Percentiles rank a stretch among this genome's conserved stretches.
phyloP scores from a whole-genome alignment of 2,113 vertebrate species.

The Cheilinus undulatus region DNA sequence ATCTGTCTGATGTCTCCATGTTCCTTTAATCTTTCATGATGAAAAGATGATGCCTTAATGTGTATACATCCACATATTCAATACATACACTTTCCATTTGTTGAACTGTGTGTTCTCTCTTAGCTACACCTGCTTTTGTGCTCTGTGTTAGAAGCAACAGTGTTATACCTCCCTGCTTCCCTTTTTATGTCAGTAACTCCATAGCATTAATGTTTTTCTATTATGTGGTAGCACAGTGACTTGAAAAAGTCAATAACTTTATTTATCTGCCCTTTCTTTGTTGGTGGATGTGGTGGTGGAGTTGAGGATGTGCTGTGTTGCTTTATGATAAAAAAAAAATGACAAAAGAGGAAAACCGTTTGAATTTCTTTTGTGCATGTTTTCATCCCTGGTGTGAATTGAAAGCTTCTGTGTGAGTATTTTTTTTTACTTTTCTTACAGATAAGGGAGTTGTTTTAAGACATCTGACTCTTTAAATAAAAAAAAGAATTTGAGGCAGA shows the following conservation, averaged over 20 bases:
- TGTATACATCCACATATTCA: background rate
- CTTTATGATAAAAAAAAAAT: background rate
- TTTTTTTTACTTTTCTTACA: too few relatives aligned
- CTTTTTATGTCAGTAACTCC: conserved; percentile 20
- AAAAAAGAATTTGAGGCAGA: too few relatives aligned
- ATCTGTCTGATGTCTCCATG: conserved; percentile 10
- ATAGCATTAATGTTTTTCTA: conserved; percentile 7
- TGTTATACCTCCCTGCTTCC: background rate
- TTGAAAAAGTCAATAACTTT: conserved; percentile 43
- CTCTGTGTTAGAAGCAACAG: conserved; percentile 18
- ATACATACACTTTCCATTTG: background rate
- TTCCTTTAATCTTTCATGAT: conserved; percentile 1
- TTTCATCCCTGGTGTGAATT: background rate
- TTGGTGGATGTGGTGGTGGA: background rate
- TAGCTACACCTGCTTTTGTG: background rate
- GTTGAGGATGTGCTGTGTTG: background rate
- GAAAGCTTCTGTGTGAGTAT: background rate
- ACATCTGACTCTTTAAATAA: too few relatives aligned
- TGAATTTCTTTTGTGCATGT: background rate
- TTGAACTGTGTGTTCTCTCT: background rate
- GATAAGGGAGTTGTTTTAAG: too few relatives aligned
- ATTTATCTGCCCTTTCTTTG: background rate
- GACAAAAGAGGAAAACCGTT: background rate
- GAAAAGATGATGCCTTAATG: background rate
- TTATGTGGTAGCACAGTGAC: conserved; percentile 31